phyloP scores from a whole-genome alignment of 2,797 vertebrate genomes.

The Dermochelys coriacea region DNA sequence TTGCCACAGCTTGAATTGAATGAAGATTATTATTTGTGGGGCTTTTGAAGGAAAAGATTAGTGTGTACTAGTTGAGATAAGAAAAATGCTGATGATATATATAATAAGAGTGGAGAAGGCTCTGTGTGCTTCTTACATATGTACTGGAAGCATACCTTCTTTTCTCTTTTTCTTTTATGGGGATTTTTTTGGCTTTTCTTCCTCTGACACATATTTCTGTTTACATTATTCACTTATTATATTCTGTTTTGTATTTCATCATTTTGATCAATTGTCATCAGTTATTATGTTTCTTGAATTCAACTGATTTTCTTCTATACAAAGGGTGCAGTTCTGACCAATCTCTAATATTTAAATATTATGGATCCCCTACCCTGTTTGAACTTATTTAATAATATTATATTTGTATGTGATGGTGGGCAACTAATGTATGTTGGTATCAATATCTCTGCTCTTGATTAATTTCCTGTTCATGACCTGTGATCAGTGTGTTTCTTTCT shows the following conservation, averaged over 20 bases:
- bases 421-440: background rate
- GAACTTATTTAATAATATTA: slow-evolving; percentile 42
- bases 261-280: slow-evolving; percentile 31
- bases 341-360: slow-evolving; percentile 40
- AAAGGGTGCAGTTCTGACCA: slow-evolving; percentile 32
- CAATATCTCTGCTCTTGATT: background rate
- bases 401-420: background rate
- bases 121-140: background rate
- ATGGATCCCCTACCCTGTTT: slow-evolving; percentile 7
- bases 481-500: background rate
- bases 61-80: background rate
- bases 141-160: background rate
- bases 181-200: slow-evolving; percentile 16
- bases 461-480: background rate
- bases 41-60: slow-evolving; percentile 3
- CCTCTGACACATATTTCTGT: slow-evolving; percentile 13
- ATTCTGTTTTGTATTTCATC: slow-evolving; percentile 8
- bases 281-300: slow-evolving; percentile 22
- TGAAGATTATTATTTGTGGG: background rate
- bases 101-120: background rate
- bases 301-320: background rate
- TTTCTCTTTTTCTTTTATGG: background rate
- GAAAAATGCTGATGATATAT: background rate
- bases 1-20: background rate
- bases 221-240: slow-evolving; percentile 40